Evolutionary conservation across 2,113 vertebrate genomes (phyloP).

Genomic region (Balaenoptera acutorostrata): DNA sequence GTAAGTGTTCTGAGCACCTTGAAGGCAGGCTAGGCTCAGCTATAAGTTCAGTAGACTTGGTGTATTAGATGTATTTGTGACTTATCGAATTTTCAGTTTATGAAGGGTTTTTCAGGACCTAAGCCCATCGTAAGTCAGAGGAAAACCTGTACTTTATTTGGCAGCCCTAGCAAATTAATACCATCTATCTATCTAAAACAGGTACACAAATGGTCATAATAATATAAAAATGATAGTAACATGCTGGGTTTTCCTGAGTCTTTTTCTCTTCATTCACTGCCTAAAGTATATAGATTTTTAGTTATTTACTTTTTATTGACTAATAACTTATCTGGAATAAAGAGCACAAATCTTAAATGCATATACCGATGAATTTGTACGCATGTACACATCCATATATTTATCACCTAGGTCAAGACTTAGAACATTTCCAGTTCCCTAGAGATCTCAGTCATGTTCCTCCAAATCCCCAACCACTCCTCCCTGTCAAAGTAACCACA

Average conservation of each 20-base stretch:
- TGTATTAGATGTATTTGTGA: background rate
- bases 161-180: background rate
- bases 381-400: background rate
- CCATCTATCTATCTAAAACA: background rate
- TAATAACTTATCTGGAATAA: background rate
- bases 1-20: background rate
- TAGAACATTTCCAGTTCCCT: background rate
- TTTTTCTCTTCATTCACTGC: background rate
- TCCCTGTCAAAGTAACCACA: background rate
- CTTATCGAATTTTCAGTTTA: background rate
- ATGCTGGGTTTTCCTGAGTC: background rate
- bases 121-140: background rate
- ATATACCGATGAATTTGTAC: background rate
- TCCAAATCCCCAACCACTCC: background rate
- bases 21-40: background rate
- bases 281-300: background rate
- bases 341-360: background rate
- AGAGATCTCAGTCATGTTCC: background rate
- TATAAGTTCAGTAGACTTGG: background rate
- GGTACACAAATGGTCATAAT: background rate
- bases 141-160: background rate
- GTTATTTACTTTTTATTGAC: background rate
- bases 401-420: background rate
- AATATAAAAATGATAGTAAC: background rate
- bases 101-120: background rate